Percentiles rank a stretch among this genome's conserved stretches.
Evolutionary conservation across 2,888 invertebrate species (phyloP).

Genomic region (Dendrolimus houi): DNA sequence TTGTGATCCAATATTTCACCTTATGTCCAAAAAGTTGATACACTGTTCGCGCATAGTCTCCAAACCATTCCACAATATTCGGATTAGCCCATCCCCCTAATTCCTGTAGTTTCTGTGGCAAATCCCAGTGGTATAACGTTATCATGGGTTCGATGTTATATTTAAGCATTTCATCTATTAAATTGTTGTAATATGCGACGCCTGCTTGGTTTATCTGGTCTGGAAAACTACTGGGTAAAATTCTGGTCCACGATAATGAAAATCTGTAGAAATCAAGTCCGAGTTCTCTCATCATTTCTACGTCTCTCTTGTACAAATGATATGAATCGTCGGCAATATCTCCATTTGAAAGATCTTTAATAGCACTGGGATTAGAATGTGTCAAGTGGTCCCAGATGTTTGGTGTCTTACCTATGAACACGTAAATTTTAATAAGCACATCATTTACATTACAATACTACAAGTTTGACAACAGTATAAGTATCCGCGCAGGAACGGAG

Average conservation of each 20-base stretch:
- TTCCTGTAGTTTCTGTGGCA: constrained; percentile 66
- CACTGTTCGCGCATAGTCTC: constrained; percentile 52
- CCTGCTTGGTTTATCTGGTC: constrained; percentile 71
- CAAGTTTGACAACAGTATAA: neutral
- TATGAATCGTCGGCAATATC: constrained; percentile 79
- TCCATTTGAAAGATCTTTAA: constrained; percentile 46
- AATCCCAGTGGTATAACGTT: constrained; percentile 71
- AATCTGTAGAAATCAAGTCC: constrained; percentile 72
- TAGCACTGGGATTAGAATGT: constrained; percentile 76
- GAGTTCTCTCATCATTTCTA: constrained; percentile 56
- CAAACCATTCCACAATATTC: constrained; percentile 55
- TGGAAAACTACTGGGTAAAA: constrained; percentile 75
- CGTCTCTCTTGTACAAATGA: constrained; percentile 74
- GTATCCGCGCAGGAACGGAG: too few relatives aligned
- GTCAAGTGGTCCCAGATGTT: constrained; percentile 32
- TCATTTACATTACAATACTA: neutral
- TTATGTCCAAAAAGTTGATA: constrained; percentile 60
- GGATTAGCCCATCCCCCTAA: constrained; percentile 71
- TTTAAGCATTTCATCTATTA: constrained; percentile 74
- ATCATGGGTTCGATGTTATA: constrained; percentile 78
- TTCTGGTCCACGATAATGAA: constrained; percentile 78
- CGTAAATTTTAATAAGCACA: neutral
- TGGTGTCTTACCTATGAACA: neutral
- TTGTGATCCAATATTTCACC: constrained; percentile 71
- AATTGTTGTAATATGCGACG: constrained; percentile 37